Conservation (phyloP, 35 echinoderm and acorn worm species). For the Heliocidaris erythrogramma region DNA sequence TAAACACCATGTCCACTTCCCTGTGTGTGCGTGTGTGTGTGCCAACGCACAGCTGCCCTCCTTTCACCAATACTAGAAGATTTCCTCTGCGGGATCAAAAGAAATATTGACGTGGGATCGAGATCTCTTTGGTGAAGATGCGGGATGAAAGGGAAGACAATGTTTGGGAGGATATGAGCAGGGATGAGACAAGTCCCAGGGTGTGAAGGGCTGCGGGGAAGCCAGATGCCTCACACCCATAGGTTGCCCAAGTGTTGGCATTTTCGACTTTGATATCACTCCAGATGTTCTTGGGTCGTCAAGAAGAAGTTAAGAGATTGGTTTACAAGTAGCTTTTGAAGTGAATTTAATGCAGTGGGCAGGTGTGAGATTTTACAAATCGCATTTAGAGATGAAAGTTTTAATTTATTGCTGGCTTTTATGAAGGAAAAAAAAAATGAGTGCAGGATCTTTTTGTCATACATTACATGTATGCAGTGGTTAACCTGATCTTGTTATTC, state of each 20-base stretch:
- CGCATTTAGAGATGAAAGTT: background rate
- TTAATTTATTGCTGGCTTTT: background rate
- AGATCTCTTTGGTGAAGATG: conserved; percentile 38
- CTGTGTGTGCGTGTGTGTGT: background rate
- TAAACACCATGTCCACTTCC: background rate
- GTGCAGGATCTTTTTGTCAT: background rate
- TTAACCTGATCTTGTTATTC: background rate
- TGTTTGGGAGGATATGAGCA: conserved; percentile 25
- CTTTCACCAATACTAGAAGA: conserved; percentile 27
- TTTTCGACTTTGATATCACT: conserved; percentile 28
- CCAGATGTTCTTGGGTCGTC: conserved; percentile 18
- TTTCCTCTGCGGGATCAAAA: conserved; percentile 25
- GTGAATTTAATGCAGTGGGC: conserved; percentile 22
- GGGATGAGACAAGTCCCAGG: background rate
- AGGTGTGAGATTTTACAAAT: conserved; percentile 5
- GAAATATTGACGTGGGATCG: conserved; percentile 9
- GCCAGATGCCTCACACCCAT: background rate
- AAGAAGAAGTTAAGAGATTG: background rate
- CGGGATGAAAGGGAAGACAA: conserved; percentile 12
- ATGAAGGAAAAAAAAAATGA: background rate
- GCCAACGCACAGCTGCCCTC: conserved; percentile 37
- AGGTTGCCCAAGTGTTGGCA: conserved; percentile 31
- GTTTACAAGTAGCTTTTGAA: conserved; percentile 26
- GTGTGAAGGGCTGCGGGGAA: conserved; percentile 25
- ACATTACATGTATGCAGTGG: background rate